Evolutionary conservation across 2,888 invertebrate species (phyloP).

Genomic region (Marasmarcha lunaedactyla): DNA sequence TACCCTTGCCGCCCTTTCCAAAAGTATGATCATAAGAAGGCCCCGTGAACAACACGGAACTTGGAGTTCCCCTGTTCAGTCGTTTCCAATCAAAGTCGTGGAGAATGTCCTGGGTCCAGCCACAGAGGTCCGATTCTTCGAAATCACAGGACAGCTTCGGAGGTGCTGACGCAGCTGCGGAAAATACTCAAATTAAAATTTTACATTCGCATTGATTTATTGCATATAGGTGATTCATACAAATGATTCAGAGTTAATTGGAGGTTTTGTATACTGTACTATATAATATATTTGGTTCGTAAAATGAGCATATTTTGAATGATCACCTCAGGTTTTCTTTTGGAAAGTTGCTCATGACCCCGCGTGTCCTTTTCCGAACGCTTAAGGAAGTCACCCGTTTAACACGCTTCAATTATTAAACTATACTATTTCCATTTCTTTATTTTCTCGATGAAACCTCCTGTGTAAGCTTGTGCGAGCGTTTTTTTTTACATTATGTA

Average conservation of each 20-base stretch:
- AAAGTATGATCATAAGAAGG: slow-evolving; percentile 83
- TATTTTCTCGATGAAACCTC: no score
- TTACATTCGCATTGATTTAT: neutral
- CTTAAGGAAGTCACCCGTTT: no score
- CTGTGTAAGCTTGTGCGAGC: no score
- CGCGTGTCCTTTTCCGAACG: no score
- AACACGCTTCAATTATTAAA: no score
- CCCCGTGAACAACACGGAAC: slow-evolving; percentile 76
- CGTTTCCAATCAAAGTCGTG: slow-evolving; percentile 83
- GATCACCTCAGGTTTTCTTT: no score
- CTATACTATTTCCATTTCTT: no score
- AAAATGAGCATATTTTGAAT: no score
- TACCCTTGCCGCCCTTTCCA: slow-evolving; percentile 34
- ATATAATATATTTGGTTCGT: no score
- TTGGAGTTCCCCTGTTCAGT: slow-evolving; percentile 73
- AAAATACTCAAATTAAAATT: slow-evolving; percentile 6
- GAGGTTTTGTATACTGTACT: neutral
- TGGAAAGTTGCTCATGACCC: no score
- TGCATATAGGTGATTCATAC: neutral
- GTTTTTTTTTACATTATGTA: no score
- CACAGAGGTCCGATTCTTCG: slow-evolving; percentile 76
- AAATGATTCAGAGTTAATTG: neutral
- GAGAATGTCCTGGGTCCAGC: slow-evolving; percentile 79
- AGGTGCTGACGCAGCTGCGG: slow-evolving; percentile 11
- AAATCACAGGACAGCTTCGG: slow-evolving; percentile 72